Conservation (phyloP, 2,888 invertebrate genomes). For the Polydesmus complanatus region DNA sequence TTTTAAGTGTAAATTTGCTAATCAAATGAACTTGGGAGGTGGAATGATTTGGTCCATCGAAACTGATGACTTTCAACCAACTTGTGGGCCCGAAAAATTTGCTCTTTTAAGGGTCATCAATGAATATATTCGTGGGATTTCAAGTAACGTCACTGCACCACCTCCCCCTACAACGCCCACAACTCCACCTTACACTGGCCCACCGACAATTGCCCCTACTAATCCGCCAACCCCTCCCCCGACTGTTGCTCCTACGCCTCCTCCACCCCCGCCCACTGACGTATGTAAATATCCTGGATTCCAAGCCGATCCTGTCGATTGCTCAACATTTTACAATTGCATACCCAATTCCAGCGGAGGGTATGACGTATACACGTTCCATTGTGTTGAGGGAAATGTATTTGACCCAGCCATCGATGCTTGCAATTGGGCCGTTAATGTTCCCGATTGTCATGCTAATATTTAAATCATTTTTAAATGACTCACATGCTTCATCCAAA, state of each 20-base stretch:
- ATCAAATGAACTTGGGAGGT: conserved; percentile 1
- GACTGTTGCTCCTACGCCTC: not conserved
- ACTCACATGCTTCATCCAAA: too few species aligned
- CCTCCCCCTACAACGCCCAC: not conserved
- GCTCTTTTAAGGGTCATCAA: not conserved
- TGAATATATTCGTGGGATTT: conserved; percentile 7
- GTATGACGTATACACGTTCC: conserved; percentile 19
- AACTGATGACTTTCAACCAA: conserved; percentile 9
- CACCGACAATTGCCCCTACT: not conserved
- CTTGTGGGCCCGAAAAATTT: not conserved
- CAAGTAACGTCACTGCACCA: not conserved
- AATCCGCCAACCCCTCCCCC: not conserved
- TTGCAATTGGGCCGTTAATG: conserved; percentile 19
- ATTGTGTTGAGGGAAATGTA: conserved; percentile 20
- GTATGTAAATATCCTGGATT: conserved; percentile 15
- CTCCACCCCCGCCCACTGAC: conserved; percentile 4
- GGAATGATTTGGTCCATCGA: conserved; percentile 12
- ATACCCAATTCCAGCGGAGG: conserved; percentile 7
- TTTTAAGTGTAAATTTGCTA: conserved; percentile 6
- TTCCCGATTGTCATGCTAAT: conserved; percentile 18
- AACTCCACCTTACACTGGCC: conserved; percentile 4
- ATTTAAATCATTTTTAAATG: too few species aligned
- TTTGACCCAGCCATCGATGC: conserved; percentile 18
- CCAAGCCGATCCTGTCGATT: conserved; percentile 19
- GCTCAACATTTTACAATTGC: conserved; percentile 22